phyloP scores from a whole-genome alignment of 1,140 invertebrate genomes.

The Drosophila teissieri region DNA sequence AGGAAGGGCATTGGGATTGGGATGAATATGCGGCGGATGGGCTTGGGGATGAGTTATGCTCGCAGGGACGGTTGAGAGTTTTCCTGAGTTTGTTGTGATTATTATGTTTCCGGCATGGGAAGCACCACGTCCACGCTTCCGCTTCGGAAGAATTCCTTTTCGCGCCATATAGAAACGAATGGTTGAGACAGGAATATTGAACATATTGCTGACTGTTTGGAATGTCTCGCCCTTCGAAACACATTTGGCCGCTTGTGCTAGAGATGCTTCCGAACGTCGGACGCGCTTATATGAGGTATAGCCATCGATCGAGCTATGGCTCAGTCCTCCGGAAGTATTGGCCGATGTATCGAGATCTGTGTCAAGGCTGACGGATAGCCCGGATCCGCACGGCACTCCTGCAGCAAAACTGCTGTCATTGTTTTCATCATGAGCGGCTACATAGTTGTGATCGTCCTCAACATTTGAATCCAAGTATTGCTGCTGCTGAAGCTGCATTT shows the following conservation, averaged over 20 bases:
- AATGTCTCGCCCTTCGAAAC: constrained; percentile 92
- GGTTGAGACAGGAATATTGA: constrained; percentile 93
- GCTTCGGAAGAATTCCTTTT: constrained; percentile 90
- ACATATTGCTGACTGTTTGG: constrained; percentile 92
- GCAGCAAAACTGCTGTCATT: constrained; percentile 64
- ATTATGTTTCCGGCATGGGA: constrained; percentile 67
- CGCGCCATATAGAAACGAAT: constrained; percentile 93
- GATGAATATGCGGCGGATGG: too few relatives aligned
- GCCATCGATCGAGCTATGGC: constrained; percentile 63
- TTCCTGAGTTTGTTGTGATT: constrained; percentile 57
- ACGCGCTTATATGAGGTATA: constrained; percentile 84
- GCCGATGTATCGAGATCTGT: constrained; percentile 60
- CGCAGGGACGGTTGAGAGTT: constrained; percentile 8
- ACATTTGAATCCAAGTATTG: constrained; percentile 75
- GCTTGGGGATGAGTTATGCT: constrained; percentile 17
- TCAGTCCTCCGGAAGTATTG: constrained; percentile 53
- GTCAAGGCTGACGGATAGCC: constrained; percentile 59
- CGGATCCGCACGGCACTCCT: constrained; percentile 16
- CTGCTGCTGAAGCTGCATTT: constrained; percentile 42
- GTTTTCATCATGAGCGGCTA: constrained; percentile 75
- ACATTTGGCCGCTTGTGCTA: constrained; percentile 91
- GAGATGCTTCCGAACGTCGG: constrained; percentile 89
- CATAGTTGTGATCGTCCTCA: constrained; percentile 80
- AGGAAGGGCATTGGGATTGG: neutral
- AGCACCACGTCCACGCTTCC: constrained; percentile 88